A percentile compares a stretch with the other conserved stretches of the same genome.
These are phyloP conservation scores for Drosophila multiciliata DNA, from an alignment of 2,888 invertebrate species.

Conservation along the genomic window DNA sequence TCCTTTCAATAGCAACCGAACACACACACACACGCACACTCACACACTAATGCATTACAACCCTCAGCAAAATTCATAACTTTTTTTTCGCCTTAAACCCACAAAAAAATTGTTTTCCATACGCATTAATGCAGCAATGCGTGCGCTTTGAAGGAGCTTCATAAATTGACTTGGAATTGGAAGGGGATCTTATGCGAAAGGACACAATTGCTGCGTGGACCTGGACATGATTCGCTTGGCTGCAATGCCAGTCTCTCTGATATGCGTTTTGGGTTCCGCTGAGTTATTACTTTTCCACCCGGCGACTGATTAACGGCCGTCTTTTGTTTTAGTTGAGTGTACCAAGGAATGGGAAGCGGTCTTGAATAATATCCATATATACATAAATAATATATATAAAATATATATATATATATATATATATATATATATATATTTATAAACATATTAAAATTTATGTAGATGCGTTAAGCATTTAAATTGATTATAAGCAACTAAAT, in stretches of 20 bases:
- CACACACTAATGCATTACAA: slow-evolving; percentile 39
- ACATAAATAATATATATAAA: not conserved
- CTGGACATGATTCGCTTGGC: slow-evolving; percentile 5
- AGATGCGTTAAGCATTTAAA: not conserved
- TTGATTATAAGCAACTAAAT: not conserved
- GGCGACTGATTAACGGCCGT: slow-evolving; percentile 52
- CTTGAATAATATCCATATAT: not conserved
- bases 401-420: not conserved
- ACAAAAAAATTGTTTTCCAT: slow-evolving; percentile 56
- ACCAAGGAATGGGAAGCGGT: not conserved
- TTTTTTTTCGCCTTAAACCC: slow-evolving; percentile 30
- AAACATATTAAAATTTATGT: not conserved
- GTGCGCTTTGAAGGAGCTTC: slow-evolving; percentile 36
- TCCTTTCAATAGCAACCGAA: slow-evolving; percentile 55
- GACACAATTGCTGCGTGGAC: slow-evolving; percentile 9
- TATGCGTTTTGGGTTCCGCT: slow-evolving; percentile 27
- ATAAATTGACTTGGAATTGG: not conserved
- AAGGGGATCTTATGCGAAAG: slow-evolving; percentile 4
- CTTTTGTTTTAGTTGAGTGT: slow-evolving; percentile 46
- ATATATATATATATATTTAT: too few species aligned
- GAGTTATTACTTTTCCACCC: slow-evolving; percentile 39
- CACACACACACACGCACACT: not conserved
- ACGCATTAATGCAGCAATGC: slow-evolving; percentile 75
- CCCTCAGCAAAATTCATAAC: slow-evolving; percentile 57
- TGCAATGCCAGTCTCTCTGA: slow-evolving; percentile 26